These are phyloP conservation scores for Mythimna vitellina DNA, from an alignment of 2,888 invertebrate species.

Conservation along the genomic window DNA sequence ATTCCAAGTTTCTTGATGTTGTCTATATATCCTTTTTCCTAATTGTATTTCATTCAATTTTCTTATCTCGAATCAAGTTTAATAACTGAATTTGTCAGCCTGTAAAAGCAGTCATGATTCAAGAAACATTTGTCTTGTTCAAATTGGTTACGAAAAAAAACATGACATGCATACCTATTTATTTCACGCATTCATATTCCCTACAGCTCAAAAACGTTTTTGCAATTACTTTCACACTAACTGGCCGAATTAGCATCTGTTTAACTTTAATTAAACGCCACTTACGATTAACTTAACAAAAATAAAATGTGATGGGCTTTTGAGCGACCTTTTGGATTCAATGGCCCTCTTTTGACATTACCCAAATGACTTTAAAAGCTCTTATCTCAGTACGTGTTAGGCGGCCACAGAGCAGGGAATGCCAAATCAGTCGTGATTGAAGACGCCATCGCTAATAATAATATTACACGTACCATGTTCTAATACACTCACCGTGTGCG, in stretches of 20 bases:
- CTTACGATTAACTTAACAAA: not conserved
- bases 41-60: not conserved
- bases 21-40: not conserved
- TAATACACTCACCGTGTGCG: no score
- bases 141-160: not conserved
- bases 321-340: constrained; percentile 8
- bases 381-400: constrained; percentile 25
- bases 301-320: constrained; percentile 17
- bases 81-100: not conserved
- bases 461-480: no score
- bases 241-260: not conserved
- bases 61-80: not conserved
- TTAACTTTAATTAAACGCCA: constrained; percentile 1
- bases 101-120: not conserved
- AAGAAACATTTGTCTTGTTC: not conserved
- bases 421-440: no score
- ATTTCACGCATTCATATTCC: not conserved
- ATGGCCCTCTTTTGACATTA: constrained; percentile 20
- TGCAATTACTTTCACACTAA: not conserved
- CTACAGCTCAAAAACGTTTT: not conserved
- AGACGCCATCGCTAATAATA: no score
- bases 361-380: constrained; percentile 31
- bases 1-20: no score
- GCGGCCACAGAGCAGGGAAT: not conserved
- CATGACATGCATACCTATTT: no score